phyloP scores from a whole-genome alignment of 2,113 vertebrate species.

The Pseudopodoces humilis region DNA sequence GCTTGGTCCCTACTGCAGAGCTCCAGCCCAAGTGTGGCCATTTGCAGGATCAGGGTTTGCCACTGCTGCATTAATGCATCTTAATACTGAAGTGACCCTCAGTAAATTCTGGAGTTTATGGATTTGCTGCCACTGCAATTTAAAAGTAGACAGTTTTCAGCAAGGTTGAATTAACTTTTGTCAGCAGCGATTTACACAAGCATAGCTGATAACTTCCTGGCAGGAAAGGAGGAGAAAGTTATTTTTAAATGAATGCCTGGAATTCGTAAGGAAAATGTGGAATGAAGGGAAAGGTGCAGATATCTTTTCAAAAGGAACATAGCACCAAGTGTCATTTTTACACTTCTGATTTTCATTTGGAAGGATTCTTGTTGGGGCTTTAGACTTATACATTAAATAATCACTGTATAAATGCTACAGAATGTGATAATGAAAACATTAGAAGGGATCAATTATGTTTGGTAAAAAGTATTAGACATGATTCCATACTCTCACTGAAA shows the following conservation, averaged over 20 bases:
- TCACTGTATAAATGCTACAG: neutral
- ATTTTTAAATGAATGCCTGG: neutral
- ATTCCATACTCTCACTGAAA: neutral
- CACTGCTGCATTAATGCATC: neutral
- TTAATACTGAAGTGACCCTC: slow-evolving; percentile 1
- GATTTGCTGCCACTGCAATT: slow-evolving; percentile 53
- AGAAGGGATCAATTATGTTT: neutral
- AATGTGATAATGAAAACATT: neutral
- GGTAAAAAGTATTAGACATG: neutral
- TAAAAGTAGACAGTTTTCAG: slow-evolving; percentile 19
- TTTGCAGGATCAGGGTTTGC: neutral
- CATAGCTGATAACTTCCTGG: slow-evolving; percentile 32
- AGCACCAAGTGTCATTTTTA: neutral
- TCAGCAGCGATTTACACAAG: slow-evolving; percentile 47
- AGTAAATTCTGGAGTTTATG: slow-evolving; percentile 15
- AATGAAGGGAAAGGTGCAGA: neutral
- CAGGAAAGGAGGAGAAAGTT: neutral
- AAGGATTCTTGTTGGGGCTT: neutral
- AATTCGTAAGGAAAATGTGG: neutral
- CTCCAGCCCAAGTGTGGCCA: neutral
- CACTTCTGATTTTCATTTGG: neutral
- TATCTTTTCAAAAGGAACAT: neutral
- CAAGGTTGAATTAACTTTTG: slow-evolving; percentile 56
- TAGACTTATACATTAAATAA: neutral
- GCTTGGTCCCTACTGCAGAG: neutral